Evolutionary conservation across 1,140 invertebrate species (phyloP), one percentile per base, ranked within the genome.

Genomic region (Pogonognathellus flavescens): DNA sequence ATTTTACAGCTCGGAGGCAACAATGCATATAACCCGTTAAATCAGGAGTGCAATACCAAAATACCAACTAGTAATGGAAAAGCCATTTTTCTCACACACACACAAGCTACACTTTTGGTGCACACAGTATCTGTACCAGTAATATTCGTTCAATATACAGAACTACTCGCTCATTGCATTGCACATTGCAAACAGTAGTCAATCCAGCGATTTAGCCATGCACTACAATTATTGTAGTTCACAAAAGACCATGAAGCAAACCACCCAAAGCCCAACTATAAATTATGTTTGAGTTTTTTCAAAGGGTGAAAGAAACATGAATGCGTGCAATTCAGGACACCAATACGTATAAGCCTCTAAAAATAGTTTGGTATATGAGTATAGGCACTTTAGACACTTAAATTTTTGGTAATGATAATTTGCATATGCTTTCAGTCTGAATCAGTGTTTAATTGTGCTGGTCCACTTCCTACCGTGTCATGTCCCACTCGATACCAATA

Each of bases 371-470:
- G n/a, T n/a, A n/a, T n/a, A n/a, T n/a, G n/a, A n/a, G n/a, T n/a
- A n/a, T n/a, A n/a, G n/a, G n/a, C n/a, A n/a, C n/a, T n/a, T n/a
- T n/a, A n/a, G n/a, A n/a, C n/a, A n/a, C n/a, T n/a, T n/a, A n/a
- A n/a, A n/a, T n/a, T n/a, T n/a, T n/a, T n/a, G n/a, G n/a, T 72
- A 72, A 72, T 52, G 60, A 84, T 84, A 66, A 85, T 85, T 85
- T 85, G 84, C 84, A 85, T 85, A 85, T 85, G 84, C 50, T 85
- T 85, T 85, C 55, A 85, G 66, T 72, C 66, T 72, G 31, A 18
- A 85, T 85, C 84, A 85, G 72, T 81, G 84, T 60, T 81, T 85
- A 85, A 85, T 85, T 85, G 84, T 85, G 31, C 41, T 55, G 55
- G 84, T 18, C 84, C 70, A 84, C 76, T 85, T 85, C 55, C 84